Conservation (phyloP, 2,797 vertebrate genomes). For the Miichthys miiuy region DNA sequence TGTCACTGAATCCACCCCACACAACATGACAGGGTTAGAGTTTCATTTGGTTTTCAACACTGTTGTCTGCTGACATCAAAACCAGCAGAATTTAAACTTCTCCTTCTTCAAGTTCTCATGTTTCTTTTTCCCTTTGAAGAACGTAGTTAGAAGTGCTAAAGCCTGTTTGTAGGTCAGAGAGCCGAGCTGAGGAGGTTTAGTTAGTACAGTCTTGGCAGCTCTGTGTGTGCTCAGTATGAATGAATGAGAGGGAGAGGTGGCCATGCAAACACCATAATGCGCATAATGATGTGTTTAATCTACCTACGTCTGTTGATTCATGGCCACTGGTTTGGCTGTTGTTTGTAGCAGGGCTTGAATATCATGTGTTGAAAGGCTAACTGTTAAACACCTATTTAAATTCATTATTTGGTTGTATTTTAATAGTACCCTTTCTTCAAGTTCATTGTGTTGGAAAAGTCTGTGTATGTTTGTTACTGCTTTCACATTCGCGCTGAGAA, state of each 20-base stretch:
- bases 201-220: not conserved
- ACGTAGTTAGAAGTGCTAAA: not conserved
- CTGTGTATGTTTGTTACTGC: not conserved
- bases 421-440: too few species aligned
- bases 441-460: too few species aligned
- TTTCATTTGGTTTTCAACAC: not conserved
- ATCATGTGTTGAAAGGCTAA: not conserved
- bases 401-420: not conserved
- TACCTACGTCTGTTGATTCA: not conserved
- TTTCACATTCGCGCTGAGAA: not conserved
- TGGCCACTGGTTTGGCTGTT: not conserved
- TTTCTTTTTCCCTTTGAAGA: conserved; percentile 70
- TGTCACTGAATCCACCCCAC: conserved; percentile 10
- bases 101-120: conserved; percentile 28
- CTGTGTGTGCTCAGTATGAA: conserved; percentile 1
- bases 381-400: too few species aligned
- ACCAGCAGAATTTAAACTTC: conserved; percentile 68
- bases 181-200: not conserved
- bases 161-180: conserved; percentile 30
- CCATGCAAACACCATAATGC: not conserved
- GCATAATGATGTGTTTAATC: not conserved
- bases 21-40: not conserved
- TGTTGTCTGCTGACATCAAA: conserved; percentile 37
- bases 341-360: not conserved
- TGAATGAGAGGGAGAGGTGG: conserved; percentile 1